Evolutionary conservation across 2,113 vertebrate genomes (phyloP).

Genomic region (Casuarius casuarius): DNA sequence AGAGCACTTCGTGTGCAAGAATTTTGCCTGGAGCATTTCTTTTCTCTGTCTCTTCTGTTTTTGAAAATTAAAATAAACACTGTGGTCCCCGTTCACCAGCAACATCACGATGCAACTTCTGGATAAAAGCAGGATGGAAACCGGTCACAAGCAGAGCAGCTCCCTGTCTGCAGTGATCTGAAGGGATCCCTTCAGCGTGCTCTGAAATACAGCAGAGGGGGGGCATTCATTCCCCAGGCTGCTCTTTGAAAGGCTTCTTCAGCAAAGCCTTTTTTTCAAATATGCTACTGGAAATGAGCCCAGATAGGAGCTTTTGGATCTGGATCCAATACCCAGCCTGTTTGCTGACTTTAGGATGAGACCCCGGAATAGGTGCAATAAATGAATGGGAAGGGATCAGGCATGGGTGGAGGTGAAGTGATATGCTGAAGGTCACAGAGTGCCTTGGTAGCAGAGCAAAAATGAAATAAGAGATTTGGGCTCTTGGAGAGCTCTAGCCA

Average conservation of each 20-base stretch:
- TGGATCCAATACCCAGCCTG: neutral
- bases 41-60: neutral
- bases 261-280: neutral
- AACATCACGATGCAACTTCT: rapidly evolving
- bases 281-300: neutral
- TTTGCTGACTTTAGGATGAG: neutral
- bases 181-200: neutral
- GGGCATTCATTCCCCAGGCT: neutral
- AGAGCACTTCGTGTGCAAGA: conserved; percentile 57
- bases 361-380: neutral
- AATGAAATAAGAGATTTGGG: neutral
- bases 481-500: neutral
- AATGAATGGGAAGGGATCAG: neutral
- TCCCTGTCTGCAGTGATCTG: neutral
- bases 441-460: neutral
- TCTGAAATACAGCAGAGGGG: neutral
- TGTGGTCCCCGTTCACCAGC: neutral
- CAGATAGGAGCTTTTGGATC: neutral
- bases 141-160: neutral
- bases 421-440: neutral
- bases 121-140: neutral
- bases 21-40: conserved; percentile 56
- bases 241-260: neutral
- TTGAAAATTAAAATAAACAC: conserved; percentile 24
- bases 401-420: neutral